Conservation (phyloP, 1,140 invertebrate genomes). For the Trichonephila clavata region DNA sequence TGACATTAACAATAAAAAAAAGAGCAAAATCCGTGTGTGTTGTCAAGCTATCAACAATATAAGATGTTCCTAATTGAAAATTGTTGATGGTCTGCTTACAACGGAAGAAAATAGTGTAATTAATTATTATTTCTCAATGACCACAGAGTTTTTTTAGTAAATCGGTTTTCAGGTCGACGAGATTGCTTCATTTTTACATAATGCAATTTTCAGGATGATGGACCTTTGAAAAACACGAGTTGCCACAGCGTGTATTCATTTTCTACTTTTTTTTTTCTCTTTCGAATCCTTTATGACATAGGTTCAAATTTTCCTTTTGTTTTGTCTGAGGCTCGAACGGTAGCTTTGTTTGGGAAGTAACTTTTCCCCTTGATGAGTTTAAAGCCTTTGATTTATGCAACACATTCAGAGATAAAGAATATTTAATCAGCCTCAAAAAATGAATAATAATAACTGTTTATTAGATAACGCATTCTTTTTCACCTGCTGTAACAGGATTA, state of each 20-base stretch:
- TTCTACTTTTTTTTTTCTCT: neutral
- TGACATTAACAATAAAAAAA: neutral
- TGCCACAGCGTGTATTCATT: neutral
- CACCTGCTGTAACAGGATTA: too few species aligned
- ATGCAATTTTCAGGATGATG: conserved; percentile 32
- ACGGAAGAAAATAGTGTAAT: neutral
- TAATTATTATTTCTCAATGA: conserved; percentile 25
- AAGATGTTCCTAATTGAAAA: conserved; percentile 19
- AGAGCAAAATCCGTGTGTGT: too few species aligned
- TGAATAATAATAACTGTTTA: neutral
- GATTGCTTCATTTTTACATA: conserved; percentile 52
- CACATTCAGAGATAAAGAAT: neutral
- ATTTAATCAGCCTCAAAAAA: neutral
- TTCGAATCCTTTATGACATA: neutral
- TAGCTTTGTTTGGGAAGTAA: neutral
- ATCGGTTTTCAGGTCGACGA: conserved; percentile 60
- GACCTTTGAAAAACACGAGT: neutral
- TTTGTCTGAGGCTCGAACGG: neutral
- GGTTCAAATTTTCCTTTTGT: neutral
- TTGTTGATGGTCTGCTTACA: neutral
- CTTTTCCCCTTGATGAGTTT: neutral
- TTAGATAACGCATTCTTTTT: neutral
- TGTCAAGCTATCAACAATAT: neutral
- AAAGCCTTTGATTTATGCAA: neutral
- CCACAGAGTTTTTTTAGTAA: conserved; percentile 44